Evolutionary conservation across 2,888 invertebrate species (phyloP).

Genomic region (Leptarthrus brevirostris): DNA sequence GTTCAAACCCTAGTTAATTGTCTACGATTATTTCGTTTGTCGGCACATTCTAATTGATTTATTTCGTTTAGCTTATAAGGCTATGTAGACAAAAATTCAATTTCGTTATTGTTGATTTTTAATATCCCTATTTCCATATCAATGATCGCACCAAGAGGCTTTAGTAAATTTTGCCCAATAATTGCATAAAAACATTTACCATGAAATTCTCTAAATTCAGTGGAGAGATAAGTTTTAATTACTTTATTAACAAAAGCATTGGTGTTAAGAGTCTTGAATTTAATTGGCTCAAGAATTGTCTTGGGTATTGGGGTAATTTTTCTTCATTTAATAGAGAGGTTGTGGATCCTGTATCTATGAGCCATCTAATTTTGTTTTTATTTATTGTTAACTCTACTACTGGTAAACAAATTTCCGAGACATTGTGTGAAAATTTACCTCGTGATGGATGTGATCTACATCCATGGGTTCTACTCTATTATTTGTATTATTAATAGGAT

Average conservation of each 20-base stretch:
- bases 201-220: background rate
- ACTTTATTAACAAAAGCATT: too few species aligned
- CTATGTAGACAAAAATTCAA: background rate
- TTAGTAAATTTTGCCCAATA: constrained; percentile 8
- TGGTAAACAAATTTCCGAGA: too few species aligned
- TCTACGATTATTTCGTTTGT: background rate
- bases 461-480: too few species aligned
- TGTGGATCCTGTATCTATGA: too few species aligned
- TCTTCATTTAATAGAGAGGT: too few species aligned
- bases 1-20: background rate
- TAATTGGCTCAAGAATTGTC: too few species aligned
- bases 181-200: constrained; percentile 16
- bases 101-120: background rate
- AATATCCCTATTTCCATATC: background rate
- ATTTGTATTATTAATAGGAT: too few species aligned
- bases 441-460: too few species aligned
- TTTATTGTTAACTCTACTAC: too few species aligned
- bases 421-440: too few species aligned
- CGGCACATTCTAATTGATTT: background rate
- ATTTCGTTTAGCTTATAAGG: constrained; percentile 1
- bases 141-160: constrained; percentile 1
- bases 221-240: background rate
- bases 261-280: background rate
- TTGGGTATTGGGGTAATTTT: too few species aligned
- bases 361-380: too few species aligned